Evolutionary conservation across 2,888 invertebrate genomes (phyloP).

Genomic region (Lepidocyrtoides sp.): DNA sequence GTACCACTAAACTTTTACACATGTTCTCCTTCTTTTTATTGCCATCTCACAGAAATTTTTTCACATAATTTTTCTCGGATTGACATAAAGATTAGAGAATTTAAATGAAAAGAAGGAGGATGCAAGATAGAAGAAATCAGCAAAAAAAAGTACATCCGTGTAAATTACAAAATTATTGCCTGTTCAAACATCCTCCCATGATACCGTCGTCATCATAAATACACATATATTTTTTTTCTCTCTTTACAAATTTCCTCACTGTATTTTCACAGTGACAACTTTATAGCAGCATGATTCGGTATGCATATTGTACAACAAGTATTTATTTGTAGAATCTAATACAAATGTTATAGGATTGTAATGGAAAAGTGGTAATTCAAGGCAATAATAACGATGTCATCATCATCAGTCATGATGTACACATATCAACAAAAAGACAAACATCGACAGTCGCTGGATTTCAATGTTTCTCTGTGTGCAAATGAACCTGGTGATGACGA

Average conservation of each 20-base stretch:
- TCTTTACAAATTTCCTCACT: conserved; percentile 1
- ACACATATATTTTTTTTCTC: conserved; percentile 15
- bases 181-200: conserved; percentile 59
- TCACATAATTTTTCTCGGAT: conserved; percentile 63
- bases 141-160: conserved; percentile 39
- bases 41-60: conserved; percentile 28
- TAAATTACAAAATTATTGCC: conserved; percentile 64
- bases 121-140: conserved; percentile 10
- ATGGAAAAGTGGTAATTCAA: conserved; percentile 44
- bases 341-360: conserved; percentile 8
- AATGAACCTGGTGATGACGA: conserved; percentile 35
- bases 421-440: conserved; percentile 68
- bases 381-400: conserved; percentile 72
- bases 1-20: conserved; percentile 51
- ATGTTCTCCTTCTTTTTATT: conserved; percentile 54
- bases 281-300: conserved; percentile 30
- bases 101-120: conserved; percentile 37
- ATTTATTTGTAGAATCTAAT: conserved; percentile 20
- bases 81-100: conserved; percentile 71
- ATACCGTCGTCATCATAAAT: conserved; percentile 9
- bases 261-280: conserved; percentile 66
- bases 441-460: conserved; percentile 79
- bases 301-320: neutral
- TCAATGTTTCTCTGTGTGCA: conserved; percentile 37
- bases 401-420: conserved; percentile 77